Conservation (phyloP, 2,113 vertebrate genomes). For the Capreolus pygargus region DNA sequence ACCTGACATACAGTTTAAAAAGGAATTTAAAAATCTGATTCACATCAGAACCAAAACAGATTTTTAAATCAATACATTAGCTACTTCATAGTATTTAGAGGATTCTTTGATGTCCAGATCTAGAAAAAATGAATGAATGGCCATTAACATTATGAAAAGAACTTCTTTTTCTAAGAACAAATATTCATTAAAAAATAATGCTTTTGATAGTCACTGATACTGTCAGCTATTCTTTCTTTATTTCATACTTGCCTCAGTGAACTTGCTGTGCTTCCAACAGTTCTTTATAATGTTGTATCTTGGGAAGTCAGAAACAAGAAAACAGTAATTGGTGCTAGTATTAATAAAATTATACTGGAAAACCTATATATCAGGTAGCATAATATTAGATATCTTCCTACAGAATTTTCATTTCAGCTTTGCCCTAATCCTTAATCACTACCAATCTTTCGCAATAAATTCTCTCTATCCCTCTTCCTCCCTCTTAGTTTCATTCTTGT, state of each 20-base stretch:
- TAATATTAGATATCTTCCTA: not conserved
- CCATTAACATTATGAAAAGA: not conserved
- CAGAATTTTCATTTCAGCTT: not conserved
- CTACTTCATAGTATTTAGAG: not conserved
- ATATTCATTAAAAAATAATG: not conserved
- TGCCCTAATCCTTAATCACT: not conserved
- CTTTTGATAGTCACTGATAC: not conserved
- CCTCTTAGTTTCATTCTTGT: not conserved
- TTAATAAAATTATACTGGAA: not conserved
- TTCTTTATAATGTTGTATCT: not conserved
- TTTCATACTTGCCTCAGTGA: not conserved
- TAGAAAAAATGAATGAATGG: not conserved
- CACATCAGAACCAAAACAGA: not conserved
- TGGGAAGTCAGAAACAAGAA: not conserved
- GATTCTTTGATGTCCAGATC: not conserved
- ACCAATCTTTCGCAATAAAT: not conserved
- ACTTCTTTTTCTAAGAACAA: not conserved
- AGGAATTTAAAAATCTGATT: not conserved
- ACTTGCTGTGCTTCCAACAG: not conserved
- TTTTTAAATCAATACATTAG: not conserved
- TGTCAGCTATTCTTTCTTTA: not conserved
- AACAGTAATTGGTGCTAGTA: not conserved
- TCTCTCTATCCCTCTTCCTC: not conserved
- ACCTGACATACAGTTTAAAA: not conserved
- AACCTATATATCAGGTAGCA: not conserved